Conservation (phyloP, 2,888 invertebrate genomes). For the Aspidapion aeneum region DNA sequence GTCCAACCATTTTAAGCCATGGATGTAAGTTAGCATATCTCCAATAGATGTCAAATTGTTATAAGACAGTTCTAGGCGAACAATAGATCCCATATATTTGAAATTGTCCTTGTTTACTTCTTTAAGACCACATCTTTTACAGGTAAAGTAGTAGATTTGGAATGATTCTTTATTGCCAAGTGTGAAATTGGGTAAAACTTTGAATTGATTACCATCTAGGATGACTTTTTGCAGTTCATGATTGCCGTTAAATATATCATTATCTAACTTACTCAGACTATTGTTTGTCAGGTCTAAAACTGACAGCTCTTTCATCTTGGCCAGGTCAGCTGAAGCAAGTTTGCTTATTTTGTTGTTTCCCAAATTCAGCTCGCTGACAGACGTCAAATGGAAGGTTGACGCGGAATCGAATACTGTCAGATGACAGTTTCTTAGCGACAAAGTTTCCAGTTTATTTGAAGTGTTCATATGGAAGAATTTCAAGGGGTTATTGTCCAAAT, state of each 20-base stretch:
- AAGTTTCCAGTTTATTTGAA: slow-evolving; percentile 59
- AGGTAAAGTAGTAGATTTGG: slow-evolving; percentile 54
- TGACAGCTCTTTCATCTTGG: slow-evolving; percentile 61
- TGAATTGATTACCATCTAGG: slow-evolving; percentile 67
- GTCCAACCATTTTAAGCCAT: slow-evolving; percentile 65
- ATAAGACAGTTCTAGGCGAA: slow-evolving; percentile 58
- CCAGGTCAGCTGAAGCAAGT: slow-evolving; percentile 67
- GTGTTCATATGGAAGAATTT: slow-evolving; percentile 59
- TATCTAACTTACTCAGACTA: slow-evolving; percentile 62
- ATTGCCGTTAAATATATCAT: slow-evolving; percentile 67
- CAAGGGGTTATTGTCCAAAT: slow-evolving; percentile 67
- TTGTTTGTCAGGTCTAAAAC: slow-evolving; percentile 74
- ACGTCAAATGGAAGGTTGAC: slow-evolving; percentile 59
- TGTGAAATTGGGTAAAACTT: slow-evolving; percentile 63
- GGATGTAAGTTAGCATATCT: slow-evolving; percentile 54
- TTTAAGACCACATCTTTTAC: slow-evolving; percentile 69
- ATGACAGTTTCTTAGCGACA: slow-evolving; percentile 67
- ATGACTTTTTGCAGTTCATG: slow-evolving; percentile 65
- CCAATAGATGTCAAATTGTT: slow-evolving; percentile 57
- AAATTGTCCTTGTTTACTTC: slow-evolving; percentile 60
- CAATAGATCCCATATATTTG: slow-evolving; percentile 65
- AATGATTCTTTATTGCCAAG: slow-evolving; percentile 24
- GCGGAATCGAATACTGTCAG: slow-evolving; percentile 62
- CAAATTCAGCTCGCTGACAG: slow-evolving; percentile 55
- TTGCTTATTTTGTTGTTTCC: slow-evolving; percentile 66